Evolutionary conservation across 2,888 invertebrate species (phyloP).

Genomic region (Ernsta delagoae): DNA sequence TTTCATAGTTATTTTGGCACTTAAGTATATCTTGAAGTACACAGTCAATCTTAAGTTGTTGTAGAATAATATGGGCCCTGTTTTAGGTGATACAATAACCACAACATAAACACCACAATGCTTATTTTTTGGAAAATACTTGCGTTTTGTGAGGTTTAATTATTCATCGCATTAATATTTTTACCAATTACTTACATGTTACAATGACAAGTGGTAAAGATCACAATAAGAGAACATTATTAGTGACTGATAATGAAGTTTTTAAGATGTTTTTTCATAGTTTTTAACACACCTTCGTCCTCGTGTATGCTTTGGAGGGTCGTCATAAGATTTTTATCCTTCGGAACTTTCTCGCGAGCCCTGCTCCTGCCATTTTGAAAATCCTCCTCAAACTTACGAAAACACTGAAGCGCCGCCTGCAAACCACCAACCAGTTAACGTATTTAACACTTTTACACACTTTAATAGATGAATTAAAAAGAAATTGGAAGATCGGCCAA

Average conservation of each 20-base stretch:
- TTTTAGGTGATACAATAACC: no score
- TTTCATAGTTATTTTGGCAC: no score
- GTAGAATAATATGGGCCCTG: no score
- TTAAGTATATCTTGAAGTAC: no score
- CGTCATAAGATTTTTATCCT: slow-evolving; percentile 60
- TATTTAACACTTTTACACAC: slow-evolving; percentile 35
- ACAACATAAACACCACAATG: no score
- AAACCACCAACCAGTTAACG: slow-evolving; percentile 42
- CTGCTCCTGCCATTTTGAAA: slow-evolving; percentile 57
- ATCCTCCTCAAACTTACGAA: slow-evolving; percentile 71
- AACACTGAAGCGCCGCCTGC: slow-evolving; percentile 62
- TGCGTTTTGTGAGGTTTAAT: no score
- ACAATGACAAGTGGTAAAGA: no score
- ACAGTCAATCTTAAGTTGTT: no score
- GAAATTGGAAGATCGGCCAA: not conserved
- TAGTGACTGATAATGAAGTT: not conserved
- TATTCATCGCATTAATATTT: no score
- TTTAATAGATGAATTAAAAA: not conserved
- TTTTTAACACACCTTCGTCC: slow-evolving; percentile 61
- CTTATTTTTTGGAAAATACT: no score
- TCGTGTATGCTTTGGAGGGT: slow-evolving; percentile 73
- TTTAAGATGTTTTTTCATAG: not conserved
- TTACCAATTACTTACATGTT: no score
- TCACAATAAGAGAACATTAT: no score
- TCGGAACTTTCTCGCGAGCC: slow-evolving; percentile 59